phyloP scores from a whole-genome alignment of 2,797 vertebrate genomes.

The Lepilemur ruficaudatus region DNA sequence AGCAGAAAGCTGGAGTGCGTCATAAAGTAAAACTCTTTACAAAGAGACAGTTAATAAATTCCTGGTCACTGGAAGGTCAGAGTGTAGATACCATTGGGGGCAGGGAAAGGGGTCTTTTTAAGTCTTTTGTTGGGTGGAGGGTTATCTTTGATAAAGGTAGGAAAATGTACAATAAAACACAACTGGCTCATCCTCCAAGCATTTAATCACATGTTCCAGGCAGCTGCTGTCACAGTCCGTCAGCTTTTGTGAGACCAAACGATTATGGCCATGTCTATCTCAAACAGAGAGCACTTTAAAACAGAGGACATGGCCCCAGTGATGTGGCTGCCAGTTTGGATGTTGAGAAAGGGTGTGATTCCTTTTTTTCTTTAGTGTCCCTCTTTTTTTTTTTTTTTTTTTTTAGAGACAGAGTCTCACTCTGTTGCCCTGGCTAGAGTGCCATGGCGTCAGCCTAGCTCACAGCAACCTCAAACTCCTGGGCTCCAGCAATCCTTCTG shows the following conservation, averaged over 20 bases:
- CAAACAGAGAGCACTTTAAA: neutral
- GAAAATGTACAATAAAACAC: neutral
- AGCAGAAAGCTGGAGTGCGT: neutral
- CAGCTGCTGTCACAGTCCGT: neutral
- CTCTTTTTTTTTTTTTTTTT: too few relatives aligned
- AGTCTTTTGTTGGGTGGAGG: neutral
- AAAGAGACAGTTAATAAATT: neutral
- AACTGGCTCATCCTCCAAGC: neutral
- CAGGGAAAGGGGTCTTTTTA: neutral
- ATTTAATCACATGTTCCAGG: neutral
- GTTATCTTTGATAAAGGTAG: neutral
- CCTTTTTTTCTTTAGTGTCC: conserved; percentile 53
- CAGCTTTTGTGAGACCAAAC: neutral
- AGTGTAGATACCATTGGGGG: neutral
- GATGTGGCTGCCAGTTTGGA: neutral
- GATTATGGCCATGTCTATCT: neutral
- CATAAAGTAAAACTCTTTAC: neutral
- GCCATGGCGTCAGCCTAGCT: too few relatives aligned
- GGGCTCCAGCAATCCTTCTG: too few relatives aligned
- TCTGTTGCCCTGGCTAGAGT: too few relatives aligned
- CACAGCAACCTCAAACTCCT: too few relatives aligned
- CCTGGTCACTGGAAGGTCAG: neutral
- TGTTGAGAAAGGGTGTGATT: neutral
- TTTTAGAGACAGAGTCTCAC: too few relatives aligned
- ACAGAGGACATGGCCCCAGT: neutral